These are phyloP conservation scores for Bolinopsis microptera DNA, from an alignment of 37 sponge, comb jelly and placozoan species.

Conservation along the genomic window DNA sequence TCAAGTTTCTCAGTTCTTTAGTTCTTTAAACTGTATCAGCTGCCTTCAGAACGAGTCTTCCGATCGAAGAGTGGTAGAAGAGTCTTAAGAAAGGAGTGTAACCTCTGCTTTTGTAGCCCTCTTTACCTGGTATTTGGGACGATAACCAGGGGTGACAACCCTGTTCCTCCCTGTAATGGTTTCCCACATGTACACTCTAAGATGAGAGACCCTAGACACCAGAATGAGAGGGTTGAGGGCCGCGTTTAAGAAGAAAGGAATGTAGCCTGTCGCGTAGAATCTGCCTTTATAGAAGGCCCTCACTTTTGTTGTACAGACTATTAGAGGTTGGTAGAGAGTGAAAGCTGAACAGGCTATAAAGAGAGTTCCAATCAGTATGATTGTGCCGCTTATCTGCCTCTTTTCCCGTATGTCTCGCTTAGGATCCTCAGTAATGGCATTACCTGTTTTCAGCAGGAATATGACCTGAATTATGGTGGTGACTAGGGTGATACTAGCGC, in stretches of 20 bases:
- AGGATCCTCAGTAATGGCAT: background rate
- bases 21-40: too few species aligned
- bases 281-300: background rate
- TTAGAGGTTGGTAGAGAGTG: background rate
- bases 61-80: too few species aligned
- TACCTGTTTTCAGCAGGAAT: background rate
- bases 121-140: too few species aligned
- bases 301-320: background rate
- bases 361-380: background rate
- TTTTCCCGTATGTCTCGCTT: background rate
- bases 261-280: background rate
- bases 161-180: too few species aligned
- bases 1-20: too few species aligned
- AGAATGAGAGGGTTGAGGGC: constrained; percentile 39
- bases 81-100: too few species aligned
- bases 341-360: background rate
- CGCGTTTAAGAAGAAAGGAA: constrained; percentile 13
- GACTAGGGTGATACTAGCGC: background rate
- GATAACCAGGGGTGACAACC: too few species aligned
- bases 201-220: background rate
- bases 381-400: background rate
- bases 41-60: too few species aligned
- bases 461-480: background rate
- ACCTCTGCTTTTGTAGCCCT: too few species aligned
- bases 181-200: background rate